Conservation (phyloP, 2,797 vertebrate genomes). For the Pelodytes ibericus region DNA sequence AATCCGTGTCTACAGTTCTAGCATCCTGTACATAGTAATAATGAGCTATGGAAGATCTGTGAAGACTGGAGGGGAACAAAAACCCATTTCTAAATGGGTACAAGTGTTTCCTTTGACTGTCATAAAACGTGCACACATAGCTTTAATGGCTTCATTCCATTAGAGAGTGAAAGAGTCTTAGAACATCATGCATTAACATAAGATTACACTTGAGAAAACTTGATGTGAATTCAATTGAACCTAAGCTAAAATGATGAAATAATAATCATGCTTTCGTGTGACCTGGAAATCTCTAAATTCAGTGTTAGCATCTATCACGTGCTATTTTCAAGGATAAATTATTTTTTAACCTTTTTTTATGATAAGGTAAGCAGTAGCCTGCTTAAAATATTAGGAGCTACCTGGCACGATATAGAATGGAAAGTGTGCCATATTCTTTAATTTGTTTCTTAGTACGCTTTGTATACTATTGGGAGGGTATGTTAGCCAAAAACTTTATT, state of each 20-base stretch:
- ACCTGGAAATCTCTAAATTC: constrained; percentile 17
- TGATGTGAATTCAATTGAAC: constrained; percentile 40
- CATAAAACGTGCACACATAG: constrained; percentile 24
- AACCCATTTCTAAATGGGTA: constrained; percentile 10
- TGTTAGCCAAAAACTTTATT: too few species aligned
- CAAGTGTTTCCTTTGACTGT: background rate
- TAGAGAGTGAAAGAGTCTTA: constrained; percentile 22
- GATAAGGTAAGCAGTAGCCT: too few species aligned
- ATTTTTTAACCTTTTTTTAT: too few species aligned
- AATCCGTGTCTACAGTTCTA: background rate
- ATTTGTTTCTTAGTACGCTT: too few species aligned
- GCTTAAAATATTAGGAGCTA: too few species aligned
- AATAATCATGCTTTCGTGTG: constrained; percentile 34
- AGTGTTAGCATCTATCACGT: background rate
- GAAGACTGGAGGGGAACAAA: constrained; percentile 9
- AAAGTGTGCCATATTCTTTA: too few species aligned
- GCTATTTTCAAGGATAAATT: too few species aligned
- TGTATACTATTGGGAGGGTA: too few species aligned
- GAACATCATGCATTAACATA: constrained; percentile 41
- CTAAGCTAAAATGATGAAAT: constrained; percentile 39
- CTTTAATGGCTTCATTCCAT: constrained; percentile 44
- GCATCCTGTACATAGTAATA: background rate
- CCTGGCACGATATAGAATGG: too few species aligned
- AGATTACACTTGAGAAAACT: constrained; percentile 44
- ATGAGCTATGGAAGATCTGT: constrained; percentile 2